Evolutionary conservation across 1,140 invertebrate species (phyloP), one percentile per base, ranked within the genome.

Genomic region (Megalonaias nervosa): DNA sequence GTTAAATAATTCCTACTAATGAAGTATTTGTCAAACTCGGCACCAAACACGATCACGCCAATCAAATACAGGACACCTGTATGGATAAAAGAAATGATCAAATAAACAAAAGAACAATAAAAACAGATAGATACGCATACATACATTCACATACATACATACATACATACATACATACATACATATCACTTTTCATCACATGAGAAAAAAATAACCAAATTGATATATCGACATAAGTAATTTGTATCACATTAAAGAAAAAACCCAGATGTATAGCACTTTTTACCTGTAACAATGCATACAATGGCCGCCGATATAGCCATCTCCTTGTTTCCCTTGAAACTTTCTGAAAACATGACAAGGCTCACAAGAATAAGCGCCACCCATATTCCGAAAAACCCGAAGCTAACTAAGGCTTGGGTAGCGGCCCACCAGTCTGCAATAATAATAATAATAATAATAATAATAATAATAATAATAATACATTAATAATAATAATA

Each of bases 351-450:
- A 67, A 77, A 77, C 56, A 77, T 77, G 26, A 71, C 66, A 14
- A 77, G 55, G 19, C 71, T 71, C 5, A 67, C 19, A 11, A 77
- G 56, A 38, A 71, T 67, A 3, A 77, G 56, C 16, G 69, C 68
- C 23, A 77, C 64, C 23, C 72, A 71, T 16, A 77, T 77, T 56
- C 75, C 75, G 59, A 77, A 48, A 48, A 77, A 77, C 5, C 75
- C 75, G 64, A 77, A 71, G 6, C 69, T 77, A 23, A 77, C 70
- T 55, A 77, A 61, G 13, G 75, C 75, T 62, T 77, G 75, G 0
- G 60, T 65, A 38, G 75, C 64, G 5, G 75, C 75, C 31, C 31
- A 77, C 75, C 75, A 77, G 48, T 77, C 75, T 77, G 65, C 65
- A 76, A 71, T 16, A 56, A 56, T 59, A 38, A 38, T 38, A 38